phyloP scores from a whole-genome alignment of 2,113 vertebrate genomes.

The Xenus cinereus region DNA sequence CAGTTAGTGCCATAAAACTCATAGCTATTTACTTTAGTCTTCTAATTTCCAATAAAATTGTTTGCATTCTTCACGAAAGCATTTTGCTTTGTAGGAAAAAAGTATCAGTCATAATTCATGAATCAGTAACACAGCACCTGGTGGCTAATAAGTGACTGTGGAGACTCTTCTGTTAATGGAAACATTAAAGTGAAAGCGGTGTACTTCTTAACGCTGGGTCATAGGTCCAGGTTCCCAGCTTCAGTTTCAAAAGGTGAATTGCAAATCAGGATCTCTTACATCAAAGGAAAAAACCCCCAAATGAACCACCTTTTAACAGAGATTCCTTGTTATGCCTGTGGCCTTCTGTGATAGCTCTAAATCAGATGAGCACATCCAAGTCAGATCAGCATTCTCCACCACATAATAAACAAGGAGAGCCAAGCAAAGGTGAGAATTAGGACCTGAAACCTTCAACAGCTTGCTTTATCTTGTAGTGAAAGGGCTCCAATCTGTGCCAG shows the following conservation, averaged over 20 bases:
- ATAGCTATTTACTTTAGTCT: background rate
- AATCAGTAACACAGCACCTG: background rate
- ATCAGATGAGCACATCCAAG: background rate
- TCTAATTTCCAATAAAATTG: background rate
- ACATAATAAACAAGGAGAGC: background rate
- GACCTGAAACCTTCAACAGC: background rate
- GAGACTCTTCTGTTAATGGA: background rate
- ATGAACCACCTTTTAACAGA: background rate
- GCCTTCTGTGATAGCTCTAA: background rate
- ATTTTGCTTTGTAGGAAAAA: background rate
- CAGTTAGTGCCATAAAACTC: background rate
- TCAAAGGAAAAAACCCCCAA: background rate
- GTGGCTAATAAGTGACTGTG: background rate
- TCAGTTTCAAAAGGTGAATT: background rate
- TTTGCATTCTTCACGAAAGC: background rate
- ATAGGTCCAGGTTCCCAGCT: background rate
- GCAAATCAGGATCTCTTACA: background rate
- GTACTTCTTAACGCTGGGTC: background rate
- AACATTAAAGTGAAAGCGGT: background rate
- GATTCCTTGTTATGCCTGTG: background rate
- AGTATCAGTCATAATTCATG: background rate
- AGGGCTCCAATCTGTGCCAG: background rate
- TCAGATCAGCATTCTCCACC: background rate
- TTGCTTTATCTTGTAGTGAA: background rate
- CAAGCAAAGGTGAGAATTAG: background rate